Percentiles rank a stretch among this genome's conserved stretches.
Conservation (phyloP, 2,888 invertebrate species). For the Ellobium chinense region DNA sequence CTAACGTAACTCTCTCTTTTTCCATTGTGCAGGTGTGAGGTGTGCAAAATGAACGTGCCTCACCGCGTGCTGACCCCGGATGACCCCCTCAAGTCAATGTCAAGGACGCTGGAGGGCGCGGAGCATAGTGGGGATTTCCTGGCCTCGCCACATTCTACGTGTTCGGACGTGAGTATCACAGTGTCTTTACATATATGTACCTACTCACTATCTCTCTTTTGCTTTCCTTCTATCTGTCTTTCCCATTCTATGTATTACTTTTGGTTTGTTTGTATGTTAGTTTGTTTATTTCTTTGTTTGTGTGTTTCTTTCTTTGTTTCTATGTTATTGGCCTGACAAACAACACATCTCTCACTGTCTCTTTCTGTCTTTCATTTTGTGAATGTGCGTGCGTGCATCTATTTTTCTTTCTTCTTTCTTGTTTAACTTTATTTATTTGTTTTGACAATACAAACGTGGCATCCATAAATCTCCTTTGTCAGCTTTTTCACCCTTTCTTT, state of each 20-base stretch:
- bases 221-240: neutral
- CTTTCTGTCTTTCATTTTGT: neutral
- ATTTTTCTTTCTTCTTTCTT: no score
- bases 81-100: slow-evolving; percentile 60
- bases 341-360: neutral
- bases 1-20: no score
- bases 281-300: neutral
- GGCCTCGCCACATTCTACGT: slow-evolving; percentile 56
- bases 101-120: slow-evolving; percentile 60
- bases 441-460: no score
- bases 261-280: neutral
- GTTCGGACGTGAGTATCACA: slow-evolving; percentile 62
- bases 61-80: slow-evolving; percentile 71
- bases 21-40: slow-evolving; percentile 69
- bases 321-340: neutral
- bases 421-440: no score
- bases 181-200: neutral
- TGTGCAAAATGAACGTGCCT: slow-evolving; percentile 73
- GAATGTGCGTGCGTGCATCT: neutral
- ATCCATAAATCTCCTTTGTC: no score
- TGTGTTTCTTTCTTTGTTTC: neutral
- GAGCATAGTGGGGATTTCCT: slow-evolving; percentile 65
- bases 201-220: neutral
- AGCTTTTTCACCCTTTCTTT: no score
- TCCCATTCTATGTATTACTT: neutral